A percentile compares a stretch with the other conserved stretches of the same genome.
These are phyloP conservation scores for Diglossa cyanea DNA, from an alignment of 2,797 vertebrate genomes.

Conservation along the genomic window DNA sequence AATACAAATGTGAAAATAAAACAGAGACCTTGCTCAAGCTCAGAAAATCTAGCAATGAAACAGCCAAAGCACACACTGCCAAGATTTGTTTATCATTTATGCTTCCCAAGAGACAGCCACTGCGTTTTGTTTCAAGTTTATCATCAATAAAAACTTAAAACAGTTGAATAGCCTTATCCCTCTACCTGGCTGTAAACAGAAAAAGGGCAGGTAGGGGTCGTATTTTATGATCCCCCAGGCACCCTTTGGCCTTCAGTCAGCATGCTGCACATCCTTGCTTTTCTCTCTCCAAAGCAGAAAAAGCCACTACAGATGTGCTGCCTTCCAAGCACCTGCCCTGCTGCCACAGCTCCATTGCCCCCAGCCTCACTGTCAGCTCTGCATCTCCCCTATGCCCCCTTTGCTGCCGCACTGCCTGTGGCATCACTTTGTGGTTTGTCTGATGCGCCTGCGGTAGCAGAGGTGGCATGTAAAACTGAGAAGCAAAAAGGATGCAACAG, in stretches of 20 bases:
- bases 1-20: not conserved
- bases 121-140: not conserved
- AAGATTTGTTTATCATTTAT: not conserved
- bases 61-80: not conserved
- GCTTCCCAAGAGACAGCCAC: not conserved
- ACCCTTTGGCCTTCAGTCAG: not conserved
- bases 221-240: not conserved
- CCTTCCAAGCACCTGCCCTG: not conserved
- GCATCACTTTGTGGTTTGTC: not conserved
- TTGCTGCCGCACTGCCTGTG: not conserved
- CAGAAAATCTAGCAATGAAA: not conserved
- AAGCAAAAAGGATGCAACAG: not conserved
- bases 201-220: not conserved
- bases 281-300: not conserved
- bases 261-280: not conserved
- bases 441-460: not conserved
- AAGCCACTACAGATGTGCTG: not conserved
- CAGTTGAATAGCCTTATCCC: not conserved
- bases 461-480: not conserved
- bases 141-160: conserved; percentile 39
- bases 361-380: accelerated
- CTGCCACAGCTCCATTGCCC: not conserved
- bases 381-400: not conserved
- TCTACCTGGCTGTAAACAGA: not conserved
- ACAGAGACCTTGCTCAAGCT: not conserved